phyloP scores from a whole-genome alignment of 2,113 vertebrate species.

The Microcebus jonahi region DNA sequence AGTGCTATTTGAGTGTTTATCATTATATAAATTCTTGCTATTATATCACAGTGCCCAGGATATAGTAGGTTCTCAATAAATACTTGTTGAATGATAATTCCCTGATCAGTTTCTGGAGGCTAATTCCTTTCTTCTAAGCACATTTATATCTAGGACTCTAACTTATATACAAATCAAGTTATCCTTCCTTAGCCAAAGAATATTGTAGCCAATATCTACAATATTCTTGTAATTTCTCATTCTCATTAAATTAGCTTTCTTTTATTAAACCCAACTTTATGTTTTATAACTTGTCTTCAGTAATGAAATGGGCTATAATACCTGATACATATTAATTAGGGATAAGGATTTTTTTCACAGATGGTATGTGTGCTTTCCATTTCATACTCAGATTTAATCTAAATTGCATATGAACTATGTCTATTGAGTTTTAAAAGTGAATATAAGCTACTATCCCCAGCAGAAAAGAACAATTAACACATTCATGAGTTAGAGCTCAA shows the following conservation, averaged over 20 bases:
- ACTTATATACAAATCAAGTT: background rate
- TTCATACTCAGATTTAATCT: constrained; percentile 66
- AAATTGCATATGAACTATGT: constrained; percentile 57
- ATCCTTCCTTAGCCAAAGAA: constrained; percentile 22
- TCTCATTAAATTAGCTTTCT: constrained; percentile 54
- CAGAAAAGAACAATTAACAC: constrained; percentile 68
- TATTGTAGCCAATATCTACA: constrained; percentile 33
- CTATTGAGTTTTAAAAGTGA: constrained; percentile 48
- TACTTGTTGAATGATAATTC: background rate
- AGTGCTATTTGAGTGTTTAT: background rate
- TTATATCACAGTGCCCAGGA: background rate
- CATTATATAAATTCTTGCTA: background rate
- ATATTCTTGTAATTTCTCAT: constrained; percentile 41
- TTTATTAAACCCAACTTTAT: constrained; percentile 59
- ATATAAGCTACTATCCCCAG: constrained; percentile 55
- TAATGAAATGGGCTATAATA: constrained; percentile 54
- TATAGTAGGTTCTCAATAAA: background rate
- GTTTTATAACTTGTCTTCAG: constrained; percentile 68
- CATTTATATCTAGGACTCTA: background rate
- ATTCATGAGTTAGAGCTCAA: constrained; percentile 59
- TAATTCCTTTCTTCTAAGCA: background rate
- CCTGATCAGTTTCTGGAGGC: background rate
- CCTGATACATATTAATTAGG: constrained; percentile 63
- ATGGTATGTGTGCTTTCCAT: constrained; percentile 54
- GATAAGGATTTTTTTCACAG: constrained; percentile 54